Conservation (phyloP, 2,797 vertebrate genomes). For the Betta splendens region DNA sequence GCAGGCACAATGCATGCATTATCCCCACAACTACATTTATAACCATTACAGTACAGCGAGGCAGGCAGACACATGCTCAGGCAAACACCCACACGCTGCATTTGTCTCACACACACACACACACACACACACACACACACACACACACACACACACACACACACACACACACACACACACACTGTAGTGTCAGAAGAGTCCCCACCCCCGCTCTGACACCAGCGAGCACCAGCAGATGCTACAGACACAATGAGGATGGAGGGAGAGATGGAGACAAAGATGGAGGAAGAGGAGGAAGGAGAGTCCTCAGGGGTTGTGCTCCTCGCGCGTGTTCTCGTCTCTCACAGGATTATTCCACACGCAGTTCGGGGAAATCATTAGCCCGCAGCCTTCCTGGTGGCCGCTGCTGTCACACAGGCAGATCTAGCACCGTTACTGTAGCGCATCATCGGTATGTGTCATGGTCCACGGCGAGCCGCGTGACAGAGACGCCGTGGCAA, state of each 20-base stretch:
- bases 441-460: slow-evolving; percentile 63
- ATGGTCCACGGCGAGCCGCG: slow-evolving; percentile 9
- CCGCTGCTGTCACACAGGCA: slow-evolving; percentile 37
- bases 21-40: slow-evolving; percentile 55
- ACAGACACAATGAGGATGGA: slow-evolving; percentile 65
- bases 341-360: slow-evolving; percentile 65
- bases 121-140: slow-evolving; percentile 49
- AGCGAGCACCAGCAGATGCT: slow-evolving; percentile 63
- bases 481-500: slow-evolving; percentile 51
- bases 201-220: slow-evolving; percentile 73
- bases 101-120: slow-evolving; percentile 63
- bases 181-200: slow-evolving; percentile 66
- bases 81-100: slow-evolving; percentile 70
- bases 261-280: slow-evolving; percentile 37
- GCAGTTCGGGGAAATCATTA: slow-evolving; percentile 60
- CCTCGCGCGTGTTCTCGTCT: slow-evolving; percentile 51
- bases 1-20: slow-evolving; percentile 50
- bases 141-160: slow-evolving; percentile 46
- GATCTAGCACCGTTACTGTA: slow-evolving; percentile 24
- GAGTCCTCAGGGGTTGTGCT: slow-evolving; percentile 40
- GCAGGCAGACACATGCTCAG: slow-evolving; percentile 57
- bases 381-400: slow-evolving; percentile 55
- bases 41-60: slow-evolving; percentile 53
- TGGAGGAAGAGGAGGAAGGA: slow-evolving; percentile 8
- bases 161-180: slow-evolving; percentile 49